A percentile compares a stretch with the other conserved stretches of the same genome.
phyloP scores from a whole-genome alignment of 2,797 vertebrate genomes.

The Rhabdomys pumilio region DNA sequence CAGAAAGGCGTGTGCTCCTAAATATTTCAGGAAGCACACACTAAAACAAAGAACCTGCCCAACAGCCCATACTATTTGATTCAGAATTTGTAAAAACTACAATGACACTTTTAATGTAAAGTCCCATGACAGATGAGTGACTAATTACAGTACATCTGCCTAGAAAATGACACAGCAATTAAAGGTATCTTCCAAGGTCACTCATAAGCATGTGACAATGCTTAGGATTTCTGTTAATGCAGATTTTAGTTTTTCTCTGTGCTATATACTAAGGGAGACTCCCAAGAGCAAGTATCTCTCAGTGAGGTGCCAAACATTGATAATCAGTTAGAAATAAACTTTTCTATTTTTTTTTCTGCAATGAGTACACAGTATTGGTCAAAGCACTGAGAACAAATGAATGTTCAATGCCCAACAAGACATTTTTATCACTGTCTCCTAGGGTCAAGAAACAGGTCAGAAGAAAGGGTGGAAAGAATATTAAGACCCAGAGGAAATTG shows the following conservation, averaged over 20 bases:
- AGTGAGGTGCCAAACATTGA: neutral
- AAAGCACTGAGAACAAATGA: neutral
- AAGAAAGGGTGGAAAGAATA: neutral
- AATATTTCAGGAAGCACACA: slow-evolving; percentile 32
- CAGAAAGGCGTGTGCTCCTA: neutral
- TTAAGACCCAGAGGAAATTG: neutral
- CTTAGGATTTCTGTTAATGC: slow-evolving; percentile 6
- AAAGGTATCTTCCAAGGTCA: slow-evolving; percentile 64
- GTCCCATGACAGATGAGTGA: slow-evolving; percentile 58
- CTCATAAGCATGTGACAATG: neutral
- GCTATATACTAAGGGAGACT: slow-evolving; percentile 41
- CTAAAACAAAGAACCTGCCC: neutral
- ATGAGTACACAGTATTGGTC: neutral
- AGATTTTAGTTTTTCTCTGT: slow-evolving; percentile 25
- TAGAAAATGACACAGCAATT: slow-evolving; percentile 63
- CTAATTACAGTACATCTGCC: slow-evolving; percentile 32
- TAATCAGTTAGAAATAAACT: slow-evolving; percentile 52
- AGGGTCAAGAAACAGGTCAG: neutral
- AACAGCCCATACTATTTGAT: slow-evolving; percentile 6
- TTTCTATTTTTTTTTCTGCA: neutral
- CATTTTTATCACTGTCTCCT: neutral
- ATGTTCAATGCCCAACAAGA: neutral
- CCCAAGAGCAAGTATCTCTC: slow-evolving; percentile 13
- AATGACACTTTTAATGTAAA: slow-evolving; percentile 39
- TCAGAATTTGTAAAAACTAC: slow-evolving; percentile 52